Conservation (phyloP, 2,797 vertebrate species). For the Poecilia velifera region DNA sequence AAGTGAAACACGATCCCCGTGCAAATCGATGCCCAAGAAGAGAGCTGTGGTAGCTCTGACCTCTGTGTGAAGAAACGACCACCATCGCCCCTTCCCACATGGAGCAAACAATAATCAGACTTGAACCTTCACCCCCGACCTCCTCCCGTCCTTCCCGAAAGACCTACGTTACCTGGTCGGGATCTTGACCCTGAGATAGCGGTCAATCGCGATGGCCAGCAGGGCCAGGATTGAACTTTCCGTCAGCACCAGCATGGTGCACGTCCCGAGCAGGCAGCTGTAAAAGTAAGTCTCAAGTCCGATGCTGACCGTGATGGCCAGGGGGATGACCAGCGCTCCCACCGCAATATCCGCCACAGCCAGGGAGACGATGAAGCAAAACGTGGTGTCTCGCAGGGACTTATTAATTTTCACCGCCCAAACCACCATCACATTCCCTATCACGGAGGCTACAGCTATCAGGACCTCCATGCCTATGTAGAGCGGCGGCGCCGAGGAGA, state of each 20-base stretch:
- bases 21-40: slow-evolving; percentile 32
- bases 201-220: slow-evolving; percentile 95
- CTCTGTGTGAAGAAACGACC: not conserved
- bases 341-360: slow-evolving; percentile 96
- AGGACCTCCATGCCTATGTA: slow-evolving; percentile 95
- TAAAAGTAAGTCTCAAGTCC: slow-evolving; percentile 93
- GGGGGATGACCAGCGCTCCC: slow-evolving; percentile 93
- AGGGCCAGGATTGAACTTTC: slow-evolving; percentile 98
- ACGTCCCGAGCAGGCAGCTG: slow-evolving; percentile 94
- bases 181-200: slow-evolving; percentile 97
- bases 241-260: slow-evolving; percentile 94
- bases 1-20: slow-evolving; percentile 37
- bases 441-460: slow-evolving; percentile 91
- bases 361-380: slow-evolving; percentile 96
- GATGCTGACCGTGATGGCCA: slow-evolving; percentile 95
- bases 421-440: slow-evolving; percentile 97
- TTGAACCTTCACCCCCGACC: accelerated
- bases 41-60: slow-evolving; percentile 5
- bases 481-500: slow-evolving; percentile 82
- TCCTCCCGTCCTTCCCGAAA: not conserved
- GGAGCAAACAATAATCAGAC: not conserved
- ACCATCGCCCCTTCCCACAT: not conserved
- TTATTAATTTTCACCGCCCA: slow-evolving; percentile 98
- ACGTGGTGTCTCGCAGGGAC: slow-evolving; percentile 92
- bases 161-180: slow-evolving; percentile 89